Percentiles rank a stretch among this genome's conserved stretches.
These are phyloP conservation scores for Melieria crassipennis DNA, from an alignment of 2,888 invertebrate genomes.

Conservation along the genomic window DNA sequence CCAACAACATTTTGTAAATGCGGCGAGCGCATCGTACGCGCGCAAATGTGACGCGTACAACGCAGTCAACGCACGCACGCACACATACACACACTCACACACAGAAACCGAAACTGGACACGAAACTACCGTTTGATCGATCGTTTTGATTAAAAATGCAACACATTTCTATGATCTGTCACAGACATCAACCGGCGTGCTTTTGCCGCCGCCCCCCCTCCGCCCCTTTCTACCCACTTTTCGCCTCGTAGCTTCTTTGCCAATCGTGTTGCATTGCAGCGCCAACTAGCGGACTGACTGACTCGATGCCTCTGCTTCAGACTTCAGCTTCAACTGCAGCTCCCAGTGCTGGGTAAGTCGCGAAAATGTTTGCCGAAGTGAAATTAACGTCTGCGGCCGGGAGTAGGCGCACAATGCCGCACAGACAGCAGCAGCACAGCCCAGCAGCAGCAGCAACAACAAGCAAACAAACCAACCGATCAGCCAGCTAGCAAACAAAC, in stretches of 20 bases:
- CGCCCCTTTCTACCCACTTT: neutral
- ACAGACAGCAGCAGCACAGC: neutral
- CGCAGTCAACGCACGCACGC: neutral
- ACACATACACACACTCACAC: neutral
- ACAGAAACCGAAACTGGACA: conserved; percentile 18
- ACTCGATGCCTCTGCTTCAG: too few species aligned
- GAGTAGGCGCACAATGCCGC: conserved; percentile 22
- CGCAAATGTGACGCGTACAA: neutral
- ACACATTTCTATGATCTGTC: conserved; percentile 63
- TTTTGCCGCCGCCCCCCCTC: neutral
- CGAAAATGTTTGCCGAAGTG: conserved; percentile 61
- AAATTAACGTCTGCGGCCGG: conserved; percentile 53
- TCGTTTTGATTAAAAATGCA: conserved; percentile 64
- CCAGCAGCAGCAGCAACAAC: conserved; percentile 2
- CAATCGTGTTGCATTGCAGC: neutral
- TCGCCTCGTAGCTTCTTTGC: neutral
- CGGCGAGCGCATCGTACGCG: neutral
- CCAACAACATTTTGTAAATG: too few species aligned
- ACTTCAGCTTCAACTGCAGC: too few species aligned
- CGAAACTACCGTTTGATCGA: conserved; percentile 63
- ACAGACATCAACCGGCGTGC: conserved; percentile 47
- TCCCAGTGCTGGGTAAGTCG: conserved; percentile 39
- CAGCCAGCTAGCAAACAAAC: neutral
- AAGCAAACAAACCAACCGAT: neutral
- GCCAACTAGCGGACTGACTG: neutral